These are phyloP conservation scores for Rhopalosiphum padi DNA, from an alignment of 1,140 invertebrate species.

Conservation along the genomic window DNA sequence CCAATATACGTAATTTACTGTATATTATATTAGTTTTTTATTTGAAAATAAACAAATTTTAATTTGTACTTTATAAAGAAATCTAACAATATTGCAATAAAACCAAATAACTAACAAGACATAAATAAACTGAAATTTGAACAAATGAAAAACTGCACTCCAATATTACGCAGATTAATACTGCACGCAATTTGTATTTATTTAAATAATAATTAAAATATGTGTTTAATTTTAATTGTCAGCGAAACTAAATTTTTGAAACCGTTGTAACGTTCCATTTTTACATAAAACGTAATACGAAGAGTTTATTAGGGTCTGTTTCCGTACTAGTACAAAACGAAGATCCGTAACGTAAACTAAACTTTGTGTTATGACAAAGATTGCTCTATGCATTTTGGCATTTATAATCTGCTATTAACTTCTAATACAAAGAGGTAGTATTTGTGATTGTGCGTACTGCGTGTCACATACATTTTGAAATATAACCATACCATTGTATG, in stretches of 20 bases:
- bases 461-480: conserved; percentile 9
- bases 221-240: background rate
- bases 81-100: background rate
- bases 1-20: background rate
- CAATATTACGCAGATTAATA: background rate
- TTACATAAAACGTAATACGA: conserved; percentile 23
- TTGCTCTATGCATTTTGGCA: background rate
- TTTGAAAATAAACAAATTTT: background rate
- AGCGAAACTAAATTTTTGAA: background rate
- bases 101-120: background rate
- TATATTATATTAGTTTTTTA: background rate
- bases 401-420: conserved; percentile 6
- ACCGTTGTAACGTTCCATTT: background rate
- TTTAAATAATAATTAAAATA: background rate
- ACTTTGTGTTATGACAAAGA: conserved; percentile 14
- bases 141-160: background rate
- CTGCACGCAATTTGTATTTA: background rate
- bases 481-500: background rate
- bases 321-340: conserved; percentile 24
- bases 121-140: background rate
- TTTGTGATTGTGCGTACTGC: background rate
- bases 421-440: background rate
- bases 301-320: conserved; percentile 17
- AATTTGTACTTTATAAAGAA: background rate
- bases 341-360: background rate